Conservation (phyloP, 2,888 invertebrate species). For the Muscina levida region DNA sequence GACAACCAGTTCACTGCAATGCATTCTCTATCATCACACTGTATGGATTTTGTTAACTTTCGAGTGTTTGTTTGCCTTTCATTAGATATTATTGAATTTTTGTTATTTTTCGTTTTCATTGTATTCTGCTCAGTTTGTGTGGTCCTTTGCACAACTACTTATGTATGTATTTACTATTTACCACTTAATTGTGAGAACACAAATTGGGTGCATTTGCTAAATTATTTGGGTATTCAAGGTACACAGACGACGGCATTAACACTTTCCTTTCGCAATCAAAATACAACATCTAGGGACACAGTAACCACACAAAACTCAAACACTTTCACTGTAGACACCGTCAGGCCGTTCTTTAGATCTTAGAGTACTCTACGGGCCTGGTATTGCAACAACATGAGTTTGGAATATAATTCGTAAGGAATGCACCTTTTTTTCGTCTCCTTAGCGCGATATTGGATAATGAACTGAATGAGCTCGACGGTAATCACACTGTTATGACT, state of each 20-base stretch:
- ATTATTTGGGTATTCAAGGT: too few relatives aligned
- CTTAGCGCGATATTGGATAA: constrained; percentile 79
- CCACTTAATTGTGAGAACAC: too few relatives aligned
- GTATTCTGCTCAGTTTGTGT: too few relatives aligned
- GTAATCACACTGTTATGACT: constrained; percentile 78
- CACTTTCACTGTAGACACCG: not conserved
- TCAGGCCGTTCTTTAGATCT: not conserved
- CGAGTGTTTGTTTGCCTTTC: too few relatives aligned
- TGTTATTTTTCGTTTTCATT: too few relatives aligned
- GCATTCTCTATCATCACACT: too few relatives aligned
- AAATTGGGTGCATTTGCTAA: constrained; percentile 2
- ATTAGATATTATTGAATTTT: too few relatives aligned
- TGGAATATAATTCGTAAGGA: constrained; percentile 7
- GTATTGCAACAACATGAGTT: not conserved
- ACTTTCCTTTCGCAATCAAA: constrained; percentile 68
- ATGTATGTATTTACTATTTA: too few relatives aligned
- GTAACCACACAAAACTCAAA: constrained; percentile 23
- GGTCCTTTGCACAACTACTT: too few relatives aligned
- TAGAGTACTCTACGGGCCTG: not conserved
- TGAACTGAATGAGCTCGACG: constrained; percentile 79
- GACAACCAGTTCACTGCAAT: too few relatives aligned
- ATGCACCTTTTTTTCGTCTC: constrained; percentile 78
- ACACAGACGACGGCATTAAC: constrained; percentile 26
- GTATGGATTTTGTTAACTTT: too few relatives aligned
- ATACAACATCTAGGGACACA: constrained; percentile 45